Percentiles rank a stretch among this genome's conserved stretches.
Conservation (phyloP, 2,797 vertebrate genomes). For the Leptatherina wallacei region DNA sequence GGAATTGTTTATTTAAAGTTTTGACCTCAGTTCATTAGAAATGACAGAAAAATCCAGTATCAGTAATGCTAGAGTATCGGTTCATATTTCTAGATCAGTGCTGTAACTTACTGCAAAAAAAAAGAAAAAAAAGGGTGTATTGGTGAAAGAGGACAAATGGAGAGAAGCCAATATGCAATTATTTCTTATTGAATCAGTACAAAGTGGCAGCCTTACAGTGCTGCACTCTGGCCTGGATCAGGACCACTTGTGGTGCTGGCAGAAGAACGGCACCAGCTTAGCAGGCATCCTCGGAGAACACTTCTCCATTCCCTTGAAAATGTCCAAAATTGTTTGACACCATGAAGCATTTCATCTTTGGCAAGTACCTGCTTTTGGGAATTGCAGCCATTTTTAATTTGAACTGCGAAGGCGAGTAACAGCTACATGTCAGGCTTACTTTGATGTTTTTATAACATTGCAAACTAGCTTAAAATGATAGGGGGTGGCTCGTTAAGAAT, state of each 20-base stretch:
- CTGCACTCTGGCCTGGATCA: conserved; percentile 61
- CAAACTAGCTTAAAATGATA: conserved; percentile 52
- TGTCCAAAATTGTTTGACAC: conserved; percentile 53
- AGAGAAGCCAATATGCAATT: conserved; percentile 73
- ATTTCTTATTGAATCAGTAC: conserved; percentile 81
- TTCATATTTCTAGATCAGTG: conserved; percentile 13
- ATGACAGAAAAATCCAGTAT: neutral
- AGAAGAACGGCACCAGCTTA: conserved; percentile 62
- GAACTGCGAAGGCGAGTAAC: conserved; percentile 34
- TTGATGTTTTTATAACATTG: conserved; percentile 59
- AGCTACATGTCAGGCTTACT: conserved; percentile 19
- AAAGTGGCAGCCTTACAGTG: conserved; percentile 64
- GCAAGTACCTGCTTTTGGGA: conserved; percentile 25
- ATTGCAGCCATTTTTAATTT: conserved; percentile 59
- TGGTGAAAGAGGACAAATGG: conserved; percentile 52
- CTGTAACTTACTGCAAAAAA: conserved; percentile 32
- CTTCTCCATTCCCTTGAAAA: conserved; percentile 38
- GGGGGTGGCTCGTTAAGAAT: conserved; percentile 51
- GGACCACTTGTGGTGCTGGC: conserved; percentile 68
- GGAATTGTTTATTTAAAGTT: neutral
- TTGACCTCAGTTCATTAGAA: neutral
- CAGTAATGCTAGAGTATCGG: conserved; percentile 38
- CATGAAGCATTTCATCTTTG: conserved; percentile 42
- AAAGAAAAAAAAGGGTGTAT: neutral
- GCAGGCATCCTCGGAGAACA: conserved; percentile 50